These are phyloP conservation scores for Marisa cornuarietis DNA, from an alignment of 1,140 invertebrate genomes.

Conservation along the genomic window DNA sequence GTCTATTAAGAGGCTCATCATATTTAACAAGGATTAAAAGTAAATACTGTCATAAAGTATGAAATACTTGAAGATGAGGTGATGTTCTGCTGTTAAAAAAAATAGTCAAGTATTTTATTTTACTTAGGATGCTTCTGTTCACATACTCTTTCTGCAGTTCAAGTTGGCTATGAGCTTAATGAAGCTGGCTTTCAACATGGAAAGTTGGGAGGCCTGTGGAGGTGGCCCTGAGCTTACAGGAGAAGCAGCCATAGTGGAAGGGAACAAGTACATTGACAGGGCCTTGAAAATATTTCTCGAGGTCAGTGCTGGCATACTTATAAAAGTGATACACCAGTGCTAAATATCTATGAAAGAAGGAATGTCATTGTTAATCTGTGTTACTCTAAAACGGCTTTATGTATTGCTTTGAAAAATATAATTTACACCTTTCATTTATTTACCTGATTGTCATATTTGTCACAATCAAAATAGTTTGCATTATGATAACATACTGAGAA, in stretches of 20 bases:
- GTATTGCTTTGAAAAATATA: no score
- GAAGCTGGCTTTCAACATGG: conserved; percentile 65
- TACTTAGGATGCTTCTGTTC: no score
- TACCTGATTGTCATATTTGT: no score
- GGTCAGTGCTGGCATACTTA: conserved; percentile 31
- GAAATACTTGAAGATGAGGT: no score
- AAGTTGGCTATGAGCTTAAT: conserved; percentile 63
- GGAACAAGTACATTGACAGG: conserved; percentile 61
- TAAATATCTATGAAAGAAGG: neutral
- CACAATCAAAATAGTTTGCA: no score
- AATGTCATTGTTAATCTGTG: neutral
- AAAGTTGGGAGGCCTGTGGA: conserved; percentile 65
- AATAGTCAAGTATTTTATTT: no score
- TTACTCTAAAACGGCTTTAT: neutral
- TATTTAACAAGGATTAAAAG: no score
- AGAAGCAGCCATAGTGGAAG: conserved; percentile 55
- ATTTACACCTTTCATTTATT: no score
- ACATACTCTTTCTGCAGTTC: conserved; percentile 44
- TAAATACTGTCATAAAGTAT: no score
- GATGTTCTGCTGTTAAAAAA: no score
- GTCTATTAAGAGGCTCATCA: neutral
- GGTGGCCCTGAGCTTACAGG: conserved; percentile 56
- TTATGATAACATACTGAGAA: no score
- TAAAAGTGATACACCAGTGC: neutral
- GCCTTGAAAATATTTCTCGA: conserved; percentile 64